Base-by-base conservation (phyloP, 2,888 invertebrate genomes). In the Callyntrura sp. region DNA sequence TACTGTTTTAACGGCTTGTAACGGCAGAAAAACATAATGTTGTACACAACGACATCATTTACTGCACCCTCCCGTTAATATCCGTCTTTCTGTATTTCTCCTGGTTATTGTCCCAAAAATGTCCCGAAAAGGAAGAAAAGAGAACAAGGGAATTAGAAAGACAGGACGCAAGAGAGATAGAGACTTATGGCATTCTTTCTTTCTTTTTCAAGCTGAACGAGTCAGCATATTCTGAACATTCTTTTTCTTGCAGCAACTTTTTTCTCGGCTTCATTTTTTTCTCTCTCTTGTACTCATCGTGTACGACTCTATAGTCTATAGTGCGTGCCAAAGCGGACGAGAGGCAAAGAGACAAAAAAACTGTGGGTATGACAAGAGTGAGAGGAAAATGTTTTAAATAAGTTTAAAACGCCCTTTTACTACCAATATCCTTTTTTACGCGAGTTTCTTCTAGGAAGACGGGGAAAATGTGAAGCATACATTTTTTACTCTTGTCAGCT, bases 91-190 rank as follows among this genome's bases (percentile, higher is more conserved):
- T 14, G 51, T 51, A 25, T 28, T 35, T 35, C 35, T 73, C 20
- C 6, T 45, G 43, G 73, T 25, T 11, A 11, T 48, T 73, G 20
- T 73, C 23, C 20, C n/a, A 25, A 76, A 76, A 70, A 76, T 76
- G 76, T 76, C 76, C 76, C 76, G 48, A 76, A n/a, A n/a, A 76
- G 20, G 73, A 76, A 76, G 73, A 76, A 68, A n/a, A n/a, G n/a
- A 35, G 35, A 4, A 28, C 23, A 62, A 65, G 28, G 28, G 65
- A 65, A 65, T 65, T 65, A 65, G 65, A 17, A 65, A 65, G 65
- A 65, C 28, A 65, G 9, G 57, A 20, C 23, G 14, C 25, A 14
- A 65, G 48, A 76, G 68, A 12, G 68, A 76, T 14, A 25, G 48
- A 76, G 48, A 76, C 73, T 76, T 76, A 76, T 76, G 76, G 76